Percentiles rank a stretch among this genome's conserved stretches.
These are phyloP conservation scores for Mactra quadrangularis DNA, from an alignment of 1,140 invertebrate species.

Conservation along the genomic window DNA sequence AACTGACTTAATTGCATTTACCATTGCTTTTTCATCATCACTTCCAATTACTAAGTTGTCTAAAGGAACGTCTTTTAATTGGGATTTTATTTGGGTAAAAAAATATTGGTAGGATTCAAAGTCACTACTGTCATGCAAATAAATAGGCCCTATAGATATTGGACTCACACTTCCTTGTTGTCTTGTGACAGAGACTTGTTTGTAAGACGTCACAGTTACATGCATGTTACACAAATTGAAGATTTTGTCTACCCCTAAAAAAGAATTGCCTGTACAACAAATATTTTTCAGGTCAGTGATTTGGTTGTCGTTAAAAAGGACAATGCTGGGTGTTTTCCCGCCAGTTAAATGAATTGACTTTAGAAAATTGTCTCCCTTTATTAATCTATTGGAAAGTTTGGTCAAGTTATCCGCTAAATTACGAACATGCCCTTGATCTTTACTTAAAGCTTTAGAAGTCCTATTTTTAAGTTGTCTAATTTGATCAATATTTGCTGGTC, in stretches of 20 bases:
- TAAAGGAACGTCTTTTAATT: slow-evolving; percentile 5
- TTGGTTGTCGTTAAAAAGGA: slow-evolving; percentile 58
- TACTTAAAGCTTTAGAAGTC: not conserved
- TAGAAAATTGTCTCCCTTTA: slow-evolving; percentile 9
- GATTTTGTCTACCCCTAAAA: slow-evolving; percentile 57
- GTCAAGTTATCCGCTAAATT: slow-evolving; percentile 21
- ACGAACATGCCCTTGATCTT: slow-evolving; percentile 30
- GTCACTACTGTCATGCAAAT: slow-evolving; percentile 59
- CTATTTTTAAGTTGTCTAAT: slow-evolving; percentile 20
- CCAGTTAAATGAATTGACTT: too few species aligned
- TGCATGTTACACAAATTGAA: slow-evolving; percentile 61
- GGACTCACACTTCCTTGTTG: slow-evolving; percentile 1
- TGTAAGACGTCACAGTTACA: slow-evolving; percentile 32
- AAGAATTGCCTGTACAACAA: slow-evolving; percentile 41
- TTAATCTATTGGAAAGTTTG: not conserved
- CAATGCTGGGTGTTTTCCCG: slow-evolving; percentile 45
- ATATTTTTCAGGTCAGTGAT: slow-evolving; percentile 54
- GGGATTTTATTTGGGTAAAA: slow-evolving; percentile 32
- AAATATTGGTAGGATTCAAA: slow-evolving; percentile 51
- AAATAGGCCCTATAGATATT: slow-evolving; percentile 50
- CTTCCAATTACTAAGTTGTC: slow-evolving; percentile 39
- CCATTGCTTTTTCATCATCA: slow-evolving; percentile 54
- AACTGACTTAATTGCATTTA: slow-evolving; percentile 31
- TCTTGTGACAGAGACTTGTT: slow-evolving; percentile 30
- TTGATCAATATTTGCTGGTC: not conserved